phyloP scores from a whole-genome alignment of 2,113 vertebrate species.

The Microcebus griseorufus region DNA sequence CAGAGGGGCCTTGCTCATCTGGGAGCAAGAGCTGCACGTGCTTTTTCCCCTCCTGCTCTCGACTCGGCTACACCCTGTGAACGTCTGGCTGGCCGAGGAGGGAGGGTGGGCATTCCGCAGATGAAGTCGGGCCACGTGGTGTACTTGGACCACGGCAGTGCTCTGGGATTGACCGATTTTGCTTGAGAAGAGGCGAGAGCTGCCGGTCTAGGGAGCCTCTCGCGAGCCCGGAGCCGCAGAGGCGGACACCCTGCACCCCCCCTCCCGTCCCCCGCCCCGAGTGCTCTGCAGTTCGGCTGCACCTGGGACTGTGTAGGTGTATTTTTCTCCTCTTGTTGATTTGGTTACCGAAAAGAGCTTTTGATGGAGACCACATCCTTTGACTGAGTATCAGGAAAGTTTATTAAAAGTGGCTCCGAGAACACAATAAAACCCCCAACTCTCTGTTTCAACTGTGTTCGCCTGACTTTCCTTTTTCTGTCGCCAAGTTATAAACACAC shows the following conservation, averaged over 20 bases:
- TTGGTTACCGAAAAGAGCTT: conserved; percentile 85
- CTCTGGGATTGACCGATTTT: neutral
- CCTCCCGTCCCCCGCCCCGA: neutral
- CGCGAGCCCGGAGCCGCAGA: neutral
- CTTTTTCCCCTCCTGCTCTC: neutral
- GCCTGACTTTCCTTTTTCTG: conserved; percentile 69
- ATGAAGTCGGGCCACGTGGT: accelerated
- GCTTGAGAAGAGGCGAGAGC: neutral
- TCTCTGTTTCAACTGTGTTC: conserved; percentile 60
- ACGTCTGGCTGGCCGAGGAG: accelerated
- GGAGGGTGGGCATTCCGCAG: accelerated
- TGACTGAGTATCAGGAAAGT: conserved; percentile 81
- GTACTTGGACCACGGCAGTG: accelerated
- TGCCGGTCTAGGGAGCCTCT: neutral
- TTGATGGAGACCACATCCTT: conserved; percentile 90
- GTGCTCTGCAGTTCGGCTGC: conserved; percentile 69
- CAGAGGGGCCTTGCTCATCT: no score
- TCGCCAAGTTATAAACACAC: conserved; percentile 72
- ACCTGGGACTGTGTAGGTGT: conserved; percentile 87
- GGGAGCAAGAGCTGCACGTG: accelerated
- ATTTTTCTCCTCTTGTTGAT: conserved; percentile 87
- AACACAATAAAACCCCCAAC: conserved; percentile 69
- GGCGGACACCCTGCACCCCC: conserved; percentile 57
- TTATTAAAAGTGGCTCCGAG: conserved; percentile 85
- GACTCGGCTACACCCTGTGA: accelerated